These are phyloP conservation scores for Laupala kohalensis DNA, from an alignment of 1,140 invertebrate species.

Conservation along the genomic window DNA sequence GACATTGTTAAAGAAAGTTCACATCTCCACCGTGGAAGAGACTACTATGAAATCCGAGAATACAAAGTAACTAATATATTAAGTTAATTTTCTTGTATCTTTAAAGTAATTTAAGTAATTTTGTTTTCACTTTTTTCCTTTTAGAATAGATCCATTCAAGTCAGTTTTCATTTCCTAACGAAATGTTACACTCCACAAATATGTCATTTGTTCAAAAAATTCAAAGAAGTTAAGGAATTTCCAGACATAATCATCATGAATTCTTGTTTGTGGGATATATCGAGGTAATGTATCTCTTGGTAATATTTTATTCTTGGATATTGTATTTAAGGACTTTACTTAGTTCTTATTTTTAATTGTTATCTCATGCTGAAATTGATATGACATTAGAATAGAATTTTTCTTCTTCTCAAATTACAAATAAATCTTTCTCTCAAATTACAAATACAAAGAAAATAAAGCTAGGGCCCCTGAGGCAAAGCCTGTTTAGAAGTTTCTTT, in stretches of 20 bases:
- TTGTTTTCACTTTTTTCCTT: not conserved
- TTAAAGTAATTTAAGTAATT: not conserved
- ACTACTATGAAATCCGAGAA: not conserved
- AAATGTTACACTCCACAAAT: not conserved
- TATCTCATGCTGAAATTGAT: no score
- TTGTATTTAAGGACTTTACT: no score
- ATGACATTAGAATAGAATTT: no score
- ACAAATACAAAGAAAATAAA: no score
- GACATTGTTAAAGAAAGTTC: not conserved
- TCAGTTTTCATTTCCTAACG: not conserved
- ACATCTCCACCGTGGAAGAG: not conserved
- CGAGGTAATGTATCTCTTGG: no score
- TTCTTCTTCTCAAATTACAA: no score
- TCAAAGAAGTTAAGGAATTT: not conserved
- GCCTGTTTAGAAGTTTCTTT: no score
- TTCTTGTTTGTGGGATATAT: not conserved
- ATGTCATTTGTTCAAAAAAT: not conserved
- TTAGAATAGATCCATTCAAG: not conserved
- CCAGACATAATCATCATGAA: not conserved
- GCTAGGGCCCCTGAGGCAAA: no score
- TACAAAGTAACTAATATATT: not conserved
- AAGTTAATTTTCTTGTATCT: not conserved
- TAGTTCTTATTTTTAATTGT: no score
- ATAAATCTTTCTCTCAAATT: no score
- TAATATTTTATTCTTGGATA: no score